phyloP scores from a whole-genome alignment of 1,140 invertebrate genomes.

The Ganaspis sp. region DNA sequence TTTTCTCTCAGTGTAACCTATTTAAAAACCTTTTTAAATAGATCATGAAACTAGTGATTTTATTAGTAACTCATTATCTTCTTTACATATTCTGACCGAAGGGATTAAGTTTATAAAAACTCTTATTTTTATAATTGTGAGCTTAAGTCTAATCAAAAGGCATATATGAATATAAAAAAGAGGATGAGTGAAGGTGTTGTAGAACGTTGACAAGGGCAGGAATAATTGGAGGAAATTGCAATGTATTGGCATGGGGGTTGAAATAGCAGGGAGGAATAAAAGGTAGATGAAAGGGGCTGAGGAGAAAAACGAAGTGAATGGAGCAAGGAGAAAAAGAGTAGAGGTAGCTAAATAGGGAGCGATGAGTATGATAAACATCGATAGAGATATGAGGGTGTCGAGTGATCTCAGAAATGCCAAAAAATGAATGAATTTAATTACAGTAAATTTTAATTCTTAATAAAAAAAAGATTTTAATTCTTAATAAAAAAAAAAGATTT shows the following conservation, averaged over 20 bases:
- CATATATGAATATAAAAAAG: neutral
- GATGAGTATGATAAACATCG: constrained; percentile 17
- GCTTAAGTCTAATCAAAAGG: neutral
- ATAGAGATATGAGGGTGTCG: constrained; percentile 12
- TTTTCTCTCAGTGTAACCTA: too few relatives aligned
- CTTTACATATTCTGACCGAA: neutral
- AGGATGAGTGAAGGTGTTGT: neutral
- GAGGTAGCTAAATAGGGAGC: constrained; percentile 4
- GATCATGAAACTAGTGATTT: too few relatives aligned
- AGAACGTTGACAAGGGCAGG: constrained; percentile 2
- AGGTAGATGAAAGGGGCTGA: constrained; percentile 18
- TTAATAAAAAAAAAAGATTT: too few relatives aligned
- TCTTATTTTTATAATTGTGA: neutral
- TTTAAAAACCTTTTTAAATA: too few relatives aligned
- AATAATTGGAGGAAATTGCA: constrained; percentile 29
- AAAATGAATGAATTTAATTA: constrained; percentile 13
- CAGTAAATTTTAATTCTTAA: neutral
- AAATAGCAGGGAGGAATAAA: neutral
- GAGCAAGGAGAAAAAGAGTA: neutral
- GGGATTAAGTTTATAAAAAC: neutral
- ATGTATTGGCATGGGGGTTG: neutral
- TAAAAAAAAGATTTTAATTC: too few relatives aligned
- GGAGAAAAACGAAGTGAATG: constrained; percentile 17
- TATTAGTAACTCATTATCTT: neutral
- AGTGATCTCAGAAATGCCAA: neutral